phyloP scores from a whole-genome alignment of 1,140 invertebrate species.

The Zophobas atratus region DNA sequence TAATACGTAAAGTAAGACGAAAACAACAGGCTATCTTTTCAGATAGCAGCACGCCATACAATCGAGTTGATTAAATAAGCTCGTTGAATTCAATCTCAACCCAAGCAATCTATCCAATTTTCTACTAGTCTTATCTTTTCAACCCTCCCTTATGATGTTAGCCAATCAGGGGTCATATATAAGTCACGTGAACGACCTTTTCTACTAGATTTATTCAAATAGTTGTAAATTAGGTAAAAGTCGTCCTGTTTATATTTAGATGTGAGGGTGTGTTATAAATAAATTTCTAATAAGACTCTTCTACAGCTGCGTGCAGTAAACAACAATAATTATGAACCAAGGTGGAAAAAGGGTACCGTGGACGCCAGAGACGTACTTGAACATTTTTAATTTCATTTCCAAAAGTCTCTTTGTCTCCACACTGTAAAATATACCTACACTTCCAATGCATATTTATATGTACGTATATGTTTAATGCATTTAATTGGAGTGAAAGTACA shows the following conservation, averaged over 20 bases:
- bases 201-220: constrained; percentile 51
- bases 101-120: constrained; percentile 65
- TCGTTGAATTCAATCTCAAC: constrained; percentile 64
- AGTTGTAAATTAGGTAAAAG: constrained; percentile 48
- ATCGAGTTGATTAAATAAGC: constrained; percentile 66
- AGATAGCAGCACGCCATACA: constrained; percentile 54
- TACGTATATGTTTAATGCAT: no score
- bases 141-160: constrained; percentile 63
- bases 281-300: constrained; percentile 14
- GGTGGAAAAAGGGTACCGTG: background rate
- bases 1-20: constrained; percentile 31
- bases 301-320: constrained; percentile 28
- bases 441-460: no score
- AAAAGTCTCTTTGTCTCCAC: no score
- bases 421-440: no score
- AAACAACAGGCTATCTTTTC: constrained; percentile 44
- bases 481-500: no score
- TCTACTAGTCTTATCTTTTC: constrained; percentile 64
- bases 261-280: constrained; percentile 28
- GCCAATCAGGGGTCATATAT: constrained; percentile 59
- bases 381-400: no score
- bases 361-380: no score
- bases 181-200: constrained; percentile 60
- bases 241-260: constrained; percentile 25
- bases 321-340: constrained; percentile 22